A percentile compares a stretch with the other conserved stretches of the same genome.
These are phyloP conservation scores for Actenoides lindsayi DNA, from an alignment of 2,113 vertebrate genomes.

Conservation along the genomic window DNA sequence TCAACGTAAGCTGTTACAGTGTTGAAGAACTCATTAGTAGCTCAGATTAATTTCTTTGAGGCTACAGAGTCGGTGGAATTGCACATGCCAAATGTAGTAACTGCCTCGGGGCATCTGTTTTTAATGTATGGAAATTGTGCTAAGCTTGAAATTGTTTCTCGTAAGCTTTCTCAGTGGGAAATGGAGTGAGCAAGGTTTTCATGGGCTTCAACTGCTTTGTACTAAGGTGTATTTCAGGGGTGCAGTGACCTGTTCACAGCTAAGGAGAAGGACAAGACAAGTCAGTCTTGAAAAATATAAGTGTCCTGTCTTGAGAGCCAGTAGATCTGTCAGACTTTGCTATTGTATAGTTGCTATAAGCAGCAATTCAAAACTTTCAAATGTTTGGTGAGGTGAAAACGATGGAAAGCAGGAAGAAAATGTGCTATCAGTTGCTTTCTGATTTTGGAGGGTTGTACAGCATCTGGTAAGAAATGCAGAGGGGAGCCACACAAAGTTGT, in stretches of 20 bases:
- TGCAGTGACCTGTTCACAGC: background rate
- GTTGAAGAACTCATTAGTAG: background rate
- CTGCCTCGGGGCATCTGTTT: background rate
- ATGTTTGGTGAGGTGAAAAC: background rate
- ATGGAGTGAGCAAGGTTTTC: background rate
- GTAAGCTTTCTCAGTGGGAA: background rate
- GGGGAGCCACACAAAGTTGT: background rate
- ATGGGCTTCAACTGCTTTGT: background rate
- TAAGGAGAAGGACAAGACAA: background rate
- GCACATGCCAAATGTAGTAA: background rate
- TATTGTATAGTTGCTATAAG: background rate
- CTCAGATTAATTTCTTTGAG: background rate
- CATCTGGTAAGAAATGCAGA: background rate
- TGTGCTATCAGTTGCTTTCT: accelerated
- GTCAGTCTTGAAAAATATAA: background rate
- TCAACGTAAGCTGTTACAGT: background rate
- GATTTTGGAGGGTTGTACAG: background rate
- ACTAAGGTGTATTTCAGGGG: background rate
- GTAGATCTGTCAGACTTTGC: background rate
- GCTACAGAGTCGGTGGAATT: background rate
- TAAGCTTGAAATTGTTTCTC: background rate
- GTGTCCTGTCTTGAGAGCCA: background rate
- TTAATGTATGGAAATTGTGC: background rate
- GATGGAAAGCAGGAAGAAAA: background rate
- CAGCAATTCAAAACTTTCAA: background rate